A percentile compares a stretch with the other conserved stretches of the same genome.
Conservation (phyloP, 92 coral and sea anemone species). For the Montipora capitata region DNA sequence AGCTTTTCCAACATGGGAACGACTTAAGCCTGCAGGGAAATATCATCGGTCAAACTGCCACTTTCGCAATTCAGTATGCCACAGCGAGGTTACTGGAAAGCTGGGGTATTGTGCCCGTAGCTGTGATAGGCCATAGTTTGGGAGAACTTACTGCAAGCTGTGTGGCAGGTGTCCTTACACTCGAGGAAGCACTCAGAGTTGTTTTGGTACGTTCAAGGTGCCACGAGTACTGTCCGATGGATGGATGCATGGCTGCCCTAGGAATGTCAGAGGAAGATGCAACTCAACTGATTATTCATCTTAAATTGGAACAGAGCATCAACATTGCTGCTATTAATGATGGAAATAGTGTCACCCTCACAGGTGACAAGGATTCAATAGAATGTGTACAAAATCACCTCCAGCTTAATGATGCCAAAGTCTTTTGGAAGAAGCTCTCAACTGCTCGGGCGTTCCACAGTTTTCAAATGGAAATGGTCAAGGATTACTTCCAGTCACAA, state of each 20-base stretch:
- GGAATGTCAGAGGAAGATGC: conserved; percentile 72
- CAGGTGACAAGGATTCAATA: conserved; percentile 80
- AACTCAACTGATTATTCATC: conserved; percentile 36
- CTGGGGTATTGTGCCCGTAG: conserved; percentile 91
- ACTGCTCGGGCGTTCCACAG: conserved; percentile 94
- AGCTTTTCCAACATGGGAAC: conserved; percentile 44
- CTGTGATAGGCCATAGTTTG: conserved; percentile 92
- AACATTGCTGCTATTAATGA: conserved; percentile 75
- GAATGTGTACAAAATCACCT: conserved; percentile 73
- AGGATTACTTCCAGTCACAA: conserved; percentile 61
- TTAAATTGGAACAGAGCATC: conserved; percentile 47
- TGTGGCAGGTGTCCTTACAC: conserved; percentile 76
- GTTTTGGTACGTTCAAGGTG: conserved; percentile 68
- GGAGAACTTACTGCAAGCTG: conserved; percentile 92
- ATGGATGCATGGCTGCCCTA: conserved; percentile 79
- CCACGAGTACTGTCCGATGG: conserved; percentile 67
- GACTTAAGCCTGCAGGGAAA: conserved; percentile 46
- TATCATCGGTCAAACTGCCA: conserved; percentile 84
- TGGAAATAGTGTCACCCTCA: conserved; percentile 73
- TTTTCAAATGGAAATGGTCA: conserved; percentile 73
- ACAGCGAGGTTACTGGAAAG: conserved; percentile 82
- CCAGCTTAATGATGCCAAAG: conserved; percentile 26
- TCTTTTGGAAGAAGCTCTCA: conserved; percentile 80
- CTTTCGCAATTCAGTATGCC: conserved; percentile 86
- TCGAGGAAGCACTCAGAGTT: conserved; percentile 77